phyloP scores from a whole-genome alignment of 2,113 vertebrate species.

The Scomber japonicus region DNA sequence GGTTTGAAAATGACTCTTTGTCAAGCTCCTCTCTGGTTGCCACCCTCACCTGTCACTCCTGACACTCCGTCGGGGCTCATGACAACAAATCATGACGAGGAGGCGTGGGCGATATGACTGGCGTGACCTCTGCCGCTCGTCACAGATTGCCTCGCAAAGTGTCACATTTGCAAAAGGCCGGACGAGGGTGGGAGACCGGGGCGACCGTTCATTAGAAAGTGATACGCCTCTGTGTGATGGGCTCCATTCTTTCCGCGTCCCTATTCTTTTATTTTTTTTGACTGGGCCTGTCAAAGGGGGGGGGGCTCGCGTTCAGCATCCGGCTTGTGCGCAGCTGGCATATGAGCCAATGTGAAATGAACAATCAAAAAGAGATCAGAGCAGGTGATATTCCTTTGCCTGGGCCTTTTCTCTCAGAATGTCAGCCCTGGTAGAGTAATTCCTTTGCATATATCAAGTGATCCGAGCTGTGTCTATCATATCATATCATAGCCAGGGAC shows the following conservation, averaged over 20 bases:
- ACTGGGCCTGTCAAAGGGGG: constrained; percentile 40
- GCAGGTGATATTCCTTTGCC: constrained; percentile 60
- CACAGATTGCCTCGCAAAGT: constrained; percentile 58
- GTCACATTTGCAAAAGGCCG: constrained; percentile 45
- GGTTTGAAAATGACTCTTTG: constrained; percentile 10
- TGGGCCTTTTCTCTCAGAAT: constrained; percentile 64
- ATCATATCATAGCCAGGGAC: constrained; percentile 26
- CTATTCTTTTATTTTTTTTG: constrained; percentile 31
- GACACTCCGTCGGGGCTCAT: background rate
- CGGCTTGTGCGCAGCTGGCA: constrained; percentile 70
- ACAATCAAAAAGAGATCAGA: constrained; percentile 77
- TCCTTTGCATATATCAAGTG: constrained; percentile 74
- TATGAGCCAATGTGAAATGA: constrained; percentile 68
- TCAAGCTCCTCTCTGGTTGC: background rate
- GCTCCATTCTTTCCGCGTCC: constrained; percentile 14
- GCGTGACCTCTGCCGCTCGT: constrained; percentile 47
- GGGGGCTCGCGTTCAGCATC: constrained; percentile 3
- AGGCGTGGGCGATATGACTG: constrained; percentile 29
- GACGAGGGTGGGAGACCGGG: constrained; percentile 28
- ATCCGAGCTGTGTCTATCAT: constrained; percentile 62
- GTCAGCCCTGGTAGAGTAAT: constrained; percentile 62
- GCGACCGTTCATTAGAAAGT: constrained; percentile 56
- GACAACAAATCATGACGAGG: constrained; percentile 50
- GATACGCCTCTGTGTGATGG: constrained; percentile 26
- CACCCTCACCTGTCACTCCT: constrained; percentile 17